Evolutionary conservation across 2,888 invertebrate genomes (phyloP).

Genomic region (Rotaria magnacalcarata): DNA sequence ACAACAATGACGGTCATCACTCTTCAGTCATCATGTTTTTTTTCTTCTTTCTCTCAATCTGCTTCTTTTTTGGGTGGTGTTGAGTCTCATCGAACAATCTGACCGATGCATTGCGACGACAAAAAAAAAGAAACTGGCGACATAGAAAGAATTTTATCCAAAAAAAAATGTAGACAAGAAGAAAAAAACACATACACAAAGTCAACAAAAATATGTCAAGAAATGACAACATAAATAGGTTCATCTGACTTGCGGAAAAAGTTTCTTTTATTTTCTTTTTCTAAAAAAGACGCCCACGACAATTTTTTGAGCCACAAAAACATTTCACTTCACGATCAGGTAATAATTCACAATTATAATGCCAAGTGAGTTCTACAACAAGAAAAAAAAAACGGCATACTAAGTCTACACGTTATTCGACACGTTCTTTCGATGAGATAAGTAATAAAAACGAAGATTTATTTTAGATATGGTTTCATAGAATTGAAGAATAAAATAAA

Average conservation of each 20-base stretch:
- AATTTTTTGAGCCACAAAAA: constrained; percentile 44
- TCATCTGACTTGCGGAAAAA: background rate
- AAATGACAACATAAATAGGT: background rate
- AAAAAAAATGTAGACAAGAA: background rate
- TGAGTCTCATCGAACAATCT: constrained; percentile 8
- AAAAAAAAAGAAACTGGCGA: background rate
- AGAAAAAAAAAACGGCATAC: background rate
- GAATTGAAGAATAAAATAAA: background rate
- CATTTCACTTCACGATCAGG: constrained; percentile 63
- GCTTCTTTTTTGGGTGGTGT: background rate
- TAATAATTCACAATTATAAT: constrained; percentile 94
- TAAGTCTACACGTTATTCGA: background rate
- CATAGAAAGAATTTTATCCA: background rate
- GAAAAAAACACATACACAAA: background rate
- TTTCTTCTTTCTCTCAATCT: constrained; percentile 1
- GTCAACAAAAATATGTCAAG: background rate
- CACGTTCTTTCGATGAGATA: too few relatives aligned
- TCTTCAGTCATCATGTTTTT: constrained; percentile 12
- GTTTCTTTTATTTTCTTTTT: too few relatives aligned
- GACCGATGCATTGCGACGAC: background rate
- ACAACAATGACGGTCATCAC: constrained; percentile 26
- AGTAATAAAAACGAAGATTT: too few relatives aligned
- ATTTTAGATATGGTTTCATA: too few relatives aligned
- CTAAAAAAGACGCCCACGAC: constrained; percentile 37
- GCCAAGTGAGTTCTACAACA: constrained; percentile 82